These are phyloP conservation scores for Sphaeramia orbicularis DNA, from an alignment of 2,797 vertebrate species.

Conservation along the genomic window DNA sequence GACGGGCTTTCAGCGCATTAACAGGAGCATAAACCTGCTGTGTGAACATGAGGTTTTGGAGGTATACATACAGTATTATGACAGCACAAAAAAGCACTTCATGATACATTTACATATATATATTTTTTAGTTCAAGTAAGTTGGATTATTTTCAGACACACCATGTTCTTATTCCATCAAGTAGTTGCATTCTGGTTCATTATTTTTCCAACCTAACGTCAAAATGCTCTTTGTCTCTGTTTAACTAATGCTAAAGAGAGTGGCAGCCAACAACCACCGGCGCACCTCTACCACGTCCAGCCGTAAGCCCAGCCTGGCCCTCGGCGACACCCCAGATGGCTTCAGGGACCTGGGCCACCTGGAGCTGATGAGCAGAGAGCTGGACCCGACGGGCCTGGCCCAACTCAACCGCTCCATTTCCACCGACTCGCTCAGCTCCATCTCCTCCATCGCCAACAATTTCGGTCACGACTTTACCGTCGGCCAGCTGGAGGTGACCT, in stretches of 20 bases:
- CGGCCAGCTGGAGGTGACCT: conserved; percentile 94
- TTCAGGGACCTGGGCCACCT: conserved; percentile 92
- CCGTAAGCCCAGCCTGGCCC: conserved; percentile 89
- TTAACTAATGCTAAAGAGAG: conserved; percentile 80
- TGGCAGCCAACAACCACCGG: conserved; percentile 79
- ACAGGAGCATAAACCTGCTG: no score
- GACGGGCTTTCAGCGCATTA: no score
- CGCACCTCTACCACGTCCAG: conserved; percentile 76
- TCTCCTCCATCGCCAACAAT: conserved; percentile 96
- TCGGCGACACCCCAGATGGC: conserved; percentile 90
- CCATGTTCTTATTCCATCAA: no score
- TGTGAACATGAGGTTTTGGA: no score
- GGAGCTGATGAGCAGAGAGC: conserved; percentile 91
- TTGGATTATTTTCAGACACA: no score
- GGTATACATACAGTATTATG: no score
- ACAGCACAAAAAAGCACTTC: no score
- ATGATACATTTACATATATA: no score
- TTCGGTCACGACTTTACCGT: conserved; percentile 96
- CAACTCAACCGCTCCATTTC: conserved; percentile 92
- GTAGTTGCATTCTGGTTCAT: not conserved
- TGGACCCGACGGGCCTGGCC: conserved; percentile 83
- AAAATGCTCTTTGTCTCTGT: not conserved
- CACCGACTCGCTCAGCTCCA: conserved; percentile 94
- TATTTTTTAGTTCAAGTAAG: no score
- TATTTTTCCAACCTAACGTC: no score